Percentiles rank a stretch among this genome's conserved stretches.
Conservation (phyloP, 2,113 vertebrate genomes). For the Polyodon spathula region DNA sequence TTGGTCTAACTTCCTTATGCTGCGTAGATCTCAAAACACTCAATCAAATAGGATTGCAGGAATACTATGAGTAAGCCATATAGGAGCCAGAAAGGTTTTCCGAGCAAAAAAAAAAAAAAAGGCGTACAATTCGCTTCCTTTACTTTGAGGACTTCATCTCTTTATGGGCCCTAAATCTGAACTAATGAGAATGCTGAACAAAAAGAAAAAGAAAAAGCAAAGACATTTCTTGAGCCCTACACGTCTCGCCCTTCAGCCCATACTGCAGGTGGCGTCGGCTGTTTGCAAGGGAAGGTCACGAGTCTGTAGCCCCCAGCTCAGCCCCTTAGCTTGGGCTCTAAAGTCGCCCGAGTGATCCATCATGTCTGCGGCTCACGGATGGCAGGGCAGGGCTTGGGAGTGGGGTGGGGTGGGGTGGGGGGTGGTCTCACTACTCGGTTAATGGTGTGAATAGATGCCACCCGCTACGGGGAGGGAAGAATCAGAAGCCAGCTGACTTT, state of each 20-base stretch:
- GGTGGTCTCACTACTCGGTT: not conserved
- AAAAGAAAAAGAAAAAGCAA: not conserved
- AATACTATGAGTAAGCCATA: no score
- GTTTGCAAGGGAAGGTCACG: not conserved
- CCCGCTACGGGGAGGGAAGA: not conserved
- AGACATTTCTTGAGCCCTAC: not conserved
- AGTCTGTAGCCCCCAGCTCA: not conserved
- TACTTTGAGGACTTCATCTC: no score
- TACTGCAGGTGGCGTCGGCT: not conserved
- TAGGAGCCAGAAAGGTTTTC: no score
- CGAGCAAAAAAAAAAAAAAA: no score
- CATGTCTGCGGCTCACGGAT: not conserved
- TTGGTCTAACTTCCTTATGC: no score
- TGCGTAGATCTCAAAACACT: no score
- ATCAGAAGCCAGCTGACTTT: not conserved
- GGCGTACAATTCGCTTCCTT: no score
- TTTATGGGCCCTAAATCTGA: no score
- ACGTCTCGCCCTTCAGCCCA: not conserved
- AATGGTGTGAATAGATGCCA: not conserved
- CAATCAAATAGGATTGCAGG: no score
- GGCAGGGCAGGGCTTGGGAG: constrained; percentile 8
- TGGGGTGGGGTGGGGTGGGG: constrained; percentile 6
- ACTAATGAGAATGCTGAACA: no score
- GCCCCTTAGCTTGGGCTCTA: constrained; percentile 7
- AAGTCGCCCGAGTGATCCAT: constrained; percentile 17